Base-by-base conservation (phyloP, 2,113 vertebrate species). In the rabbit (Oryctolagus cuniculus) region DNA sequence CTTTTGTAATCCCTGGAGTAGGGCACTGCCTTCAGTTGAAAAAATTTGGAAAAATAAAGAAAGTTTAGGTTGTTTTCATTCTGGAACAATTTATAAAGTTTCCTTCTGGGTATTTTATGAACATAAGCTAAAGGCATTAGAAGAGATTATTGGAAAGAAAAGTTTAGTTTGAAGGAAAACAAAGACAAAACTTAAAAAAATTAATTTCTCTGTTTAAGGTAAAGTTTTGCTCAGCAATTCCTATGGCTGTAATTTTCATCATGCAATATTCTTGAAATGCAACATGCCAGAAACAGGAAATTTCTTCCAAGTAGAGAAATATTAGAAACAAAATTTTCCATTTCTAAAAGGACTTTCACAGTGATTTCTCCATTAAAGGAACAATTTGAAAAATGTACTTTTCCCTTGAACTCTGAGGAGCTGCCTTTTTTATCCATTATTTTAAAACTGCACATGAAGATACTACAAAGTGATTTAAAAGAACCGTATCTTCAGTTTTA, bases 1-100 rank as follows among this genome's bases (percentile, higher is more conserved):
- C 99, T 98, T 97, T 99, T 99, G 96, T 99, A 99, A 98, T 99
- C 99, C 98, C 99, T 99, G 98, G 99, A 99, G 97, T 99, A 99
- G 98, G 99, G 99, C 98, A 99, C 99, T 83, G 99, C 99, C 99
- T 99, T 94, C 70, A 90, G 80, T 93, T n/a, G 91, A 89, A 93
- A 58, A 94, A 83, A 64, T 85, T 93, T 69, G n/a, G 82, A 74
- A 95, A 94, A 95, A 96, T 61, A 84, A 95, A 96, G 34, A 96
- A 85, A 49, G 38, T 95, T 97, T 97, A 93, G 80, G 53, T 87
- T 91, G 63, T 66, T 95, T 87, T 88, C 58, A 87, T 75, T 78
- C 72, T 86, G n/a, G 55, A 93, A 93, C 9, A 94, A 94, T 31
- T 92, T 91, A 21, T 63, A 29, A 91, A 91, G 8, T 69, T 88